Evolutionary conservation across 2,113 vertebrate species (phyloP), one percentile per base, ranked within the genome.

Genomic region (Lichenostomus cassidix): DNA sequence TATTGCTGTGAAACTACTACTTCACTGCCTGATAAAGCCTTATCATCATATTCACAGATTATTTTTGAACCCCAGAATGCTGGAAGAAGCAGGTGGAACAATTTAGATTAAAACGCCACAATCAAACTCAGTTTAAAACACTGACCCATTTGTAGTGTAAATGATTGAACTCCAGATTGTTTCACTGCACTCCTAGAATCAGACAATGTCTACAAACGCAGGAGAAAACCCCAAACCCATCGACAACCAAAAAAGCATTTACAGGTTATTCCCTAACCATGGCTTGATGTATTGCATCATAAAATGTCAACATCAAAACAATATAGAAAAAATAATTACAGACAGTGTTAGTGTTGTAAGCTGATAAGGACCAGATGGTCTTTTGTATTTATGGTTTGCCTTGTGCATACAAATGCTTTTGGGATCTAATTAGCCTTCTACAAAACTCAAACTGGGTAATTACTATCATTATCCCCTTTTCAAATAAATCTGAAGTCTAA

Each of bases 401-500:
- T 97, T 94, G 95, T 96, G 97, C 97, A 98, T 98, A 98, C 98
- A 98, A 98, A 98, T 98, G 98, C 97, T 98, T 98, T 97, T 92
- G 98, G 98, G 98, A 98, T 98, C 98, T 98, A 98, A 98, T 98
- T 98, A 98, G 98, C 97, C 98, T 98, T 98, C 98, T 97, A 98
- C 97, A 98, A 98, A 98, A 98, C 98, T 98, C 98, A 98, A 98
- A 98, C 98, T 98, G 98, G 98, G 97, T 98, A 98, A 98, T 98
- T 98, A 98, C 98, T 98, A 98, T 98, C 98, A 98, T 98, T 98
- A 98, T 98, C 97, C 96, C 97, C 98, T 98, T 98, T 98, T 98
- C 98, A 98, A 98, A 98, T 98, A 98, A 98, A 98, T 98, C 98
- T 98, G 97, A 98, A 98, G 98, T 97, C 98, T 98, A 98, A 98